Conservation (phyloP, 2,888 invertebrate species). For the Lobophora halterata region DNA sequence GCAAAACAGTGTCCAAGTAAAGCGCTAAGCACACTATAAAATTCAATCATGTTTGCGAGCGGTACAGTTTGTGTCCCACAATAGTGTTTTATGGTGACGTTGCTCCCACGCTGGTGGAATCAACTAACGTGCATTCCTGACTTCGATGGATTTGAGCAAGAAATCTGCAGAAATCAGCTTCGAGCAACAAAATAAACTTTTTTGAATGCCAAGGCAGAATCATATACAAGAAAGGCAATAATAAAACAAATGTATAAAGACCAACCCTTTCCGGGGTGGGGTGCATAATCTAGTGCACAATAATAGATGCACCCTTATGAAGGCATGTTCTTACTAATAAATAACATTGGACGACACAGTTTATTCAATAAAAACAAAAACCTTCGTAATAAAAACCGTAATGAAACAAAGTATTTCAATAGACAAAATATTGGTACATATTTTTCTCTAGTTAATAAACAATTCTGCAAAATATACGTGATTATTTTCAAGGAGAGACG, state of each 20-base stretch:
- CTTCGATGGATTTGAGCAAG: conserved; percentile 43
- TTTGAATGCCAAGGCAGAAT: too few species aligned
- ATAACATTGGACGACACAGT: conserved; percentile 5
- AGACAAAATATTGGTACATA: too few species aligned
- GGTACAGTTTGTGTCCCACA: conserved; percentile 53
- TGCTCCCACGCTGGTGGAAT: conserved; percentile 67
- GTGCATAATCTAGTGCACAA: too few species aligned
- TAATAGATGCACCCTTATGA: conserved; percentile 15
- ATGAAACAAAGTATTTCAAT: too few species aligned
- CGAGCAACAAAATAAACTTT: too few species aligned
- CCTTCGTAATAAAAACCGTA: too few species aligned
- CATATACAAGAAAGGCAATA: conserved; percentile 12
- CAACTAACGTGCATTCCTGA: conserved; percentile 43
- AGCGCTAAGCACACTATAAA: conserved; percentile 65
- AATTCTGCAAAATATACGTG: too few species aligned
- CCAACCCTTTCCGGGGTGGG: conserved; percentile 13
- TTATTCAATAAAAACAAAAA: neutral
- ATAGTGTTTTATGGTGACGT: conserved; percentile 72
- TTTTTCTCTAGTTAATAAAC: too few species aligned
- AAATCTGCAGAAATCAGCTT: conserved; percentile 20
- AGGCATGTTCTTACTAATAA: conserved; percentile 16
- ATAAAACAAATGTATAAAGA: conserved; percentile 14
- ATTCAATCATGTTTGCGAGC: conserved; percentile 70
- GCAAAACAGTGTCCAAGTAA: conserved; percentile 38
- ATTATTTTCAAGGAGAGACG: too few species aligned